Conservation (phyloP, 2,113 vertebrate species). For the Gracilinanus agilis region DNA sequence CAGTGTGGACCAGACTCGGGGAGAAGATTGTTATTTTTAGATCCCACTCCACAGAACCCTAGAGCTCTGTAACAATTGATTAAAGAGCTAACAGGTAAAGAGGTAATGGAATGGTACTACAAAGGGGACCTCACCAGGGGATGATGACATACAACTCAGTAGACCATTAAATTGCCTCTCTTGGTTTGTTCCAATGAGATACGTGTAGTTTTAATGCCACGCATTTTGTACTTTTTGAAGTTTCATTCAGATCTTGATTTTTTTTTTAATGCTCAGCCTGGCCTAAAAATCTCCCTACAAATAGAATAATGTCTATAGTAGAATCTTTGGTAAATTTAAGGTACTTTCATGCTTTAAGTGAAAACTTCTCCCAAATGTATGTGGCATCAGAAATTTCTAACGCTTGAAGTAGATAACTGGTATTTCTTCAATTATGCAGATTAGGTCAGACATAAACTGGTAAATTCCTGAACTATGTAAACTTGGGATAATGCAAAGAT, state of each 20-base stretch:
- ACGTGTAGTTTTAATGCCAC: not conserved
- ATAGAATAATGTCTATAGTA: not conserved
- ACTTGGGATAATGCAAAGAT: not conserved
- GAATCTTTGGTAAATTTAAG: not conserved
- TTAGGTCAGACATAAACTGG: not conserved
- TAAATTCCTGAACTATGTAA: not conserved
- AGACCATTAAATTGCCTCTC: slow-evolving; percentile 30
- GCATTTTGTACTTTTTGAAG: slow-evolving; percentile 18
- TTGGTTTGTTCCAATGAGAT: slow-evolving; percentile 31
- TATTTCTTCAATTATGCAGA: not conserved
- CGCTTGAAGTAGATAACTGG: not conserved
- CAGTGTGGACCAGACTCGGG: slow-evolving; percentile 18
- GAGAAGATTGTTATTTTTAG: slow-evolving; percentile 56
- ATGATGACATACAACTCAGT: not conserved
- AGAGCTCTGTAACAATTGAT: slow-evolving; percentile 57
- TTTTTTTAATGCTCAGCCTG: slow-evolving; percentile 39
- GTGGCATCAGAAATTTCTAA: not conserved
- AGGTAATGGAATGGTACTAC: slow-evolving; percentile 31
- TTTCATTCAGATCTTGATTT: not conserved
- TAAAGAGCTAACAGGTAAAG: slow-evolving; percentile 57
- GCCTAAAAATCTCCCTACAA: slow-evolving; percentile 24
- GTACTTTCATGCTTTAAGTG: slow-evolving; percentile 38
- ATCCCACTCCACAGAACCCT: slow-evolving; percentile 45
- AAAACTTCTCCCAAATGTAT: slow-evolving; percentile 36
- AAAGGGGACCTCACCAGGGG: slow-evolving; percentile 21